Evolutionary conservation across 2,797 vertebrate species (phyloP).

Genomic region (Botia almorhae): DNA sequence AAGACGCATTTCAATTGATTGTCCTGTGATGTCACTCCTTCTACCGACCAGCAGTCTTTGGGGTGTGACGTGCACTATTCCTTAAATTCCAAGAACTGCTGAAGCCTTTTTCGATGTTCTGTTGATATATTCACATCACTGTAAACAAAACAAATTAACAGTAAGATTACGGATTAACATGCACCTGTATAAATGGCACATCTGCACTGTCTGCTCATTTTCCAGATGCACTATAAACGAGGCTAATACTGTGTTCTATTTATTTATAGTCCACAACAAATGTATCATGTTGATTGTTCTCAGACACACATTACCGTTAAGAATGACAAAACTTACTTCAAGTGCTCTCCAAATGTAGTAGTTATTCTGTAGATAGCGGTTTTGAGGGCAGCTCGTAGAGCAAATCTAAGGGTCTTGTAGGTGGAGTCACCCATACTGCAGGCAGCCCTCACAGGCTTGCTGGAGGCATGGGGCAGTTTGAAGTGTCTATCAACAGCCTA

Average conservation of each 20-base stretch:
- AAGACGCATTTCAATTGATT: neutral
- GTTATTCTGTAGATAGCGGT: constrained; percentile 95
- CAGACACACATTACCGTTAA: no score
- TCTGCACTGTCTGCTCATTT: no score
- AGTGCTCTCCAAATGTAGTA: constrained; percentile 89
- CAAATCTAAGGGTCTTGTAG: constrained; percentile 93
- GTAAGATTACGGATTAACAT: neutral
- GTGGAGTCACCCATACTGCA: constrained; percentile 86
- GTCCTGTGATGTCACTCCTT: neutral
- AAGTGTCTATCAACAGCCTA: constrained; percentile 96
- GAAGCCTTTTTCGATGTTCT: constrained; percentile 94
- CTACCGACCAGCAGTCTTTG: neutral
- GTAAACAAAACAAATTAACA: constrained; percentile 61
- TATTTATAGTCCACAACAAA: no score
- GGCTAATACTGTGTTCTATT: no score
- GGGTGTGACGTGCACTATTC: constrained; percentile 74
- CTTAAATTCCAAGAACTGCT: constrained; percentile 96
- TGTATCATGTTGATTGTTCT: no score
- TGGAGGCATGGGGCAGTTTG: constrained; percentile 95
- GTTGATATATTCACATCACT: constrained; percentile 91
- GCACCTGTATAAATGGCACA: no score
- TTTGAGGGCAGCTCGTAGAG: constrained; percentile 90
- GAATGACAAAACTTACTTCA: constrained; percentile 83
- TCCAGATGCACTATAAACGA: no score
- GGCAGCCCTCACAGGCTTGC: constrained; percentile 82